Evolutionary conservation across 2,888 invertebrate species (phyloP).

Genomic region (Tipula vernalis): DNA sequence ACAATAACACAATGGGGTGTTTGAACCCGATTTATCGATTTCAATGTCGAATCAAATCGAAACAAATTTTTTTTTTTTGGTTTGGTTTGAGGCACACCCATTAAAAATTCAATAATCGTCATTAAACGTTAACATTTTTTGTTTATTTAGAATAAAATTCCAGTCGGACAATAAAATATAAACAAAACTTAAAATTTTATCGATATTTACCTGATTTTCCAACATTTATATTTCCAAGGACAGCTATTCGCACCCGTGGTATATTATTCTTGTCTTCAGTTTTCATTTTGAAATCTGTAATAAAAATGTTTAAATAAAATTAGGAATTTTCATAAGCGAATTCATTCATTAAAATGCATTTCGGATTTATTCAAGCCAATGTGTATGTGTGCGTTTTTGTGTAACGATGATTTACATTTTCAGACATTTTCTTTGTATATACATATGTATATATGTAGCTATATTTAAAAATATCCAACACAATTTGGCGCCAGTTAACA

Average conservation of each 20-base stretch:
- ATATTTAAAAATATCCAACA: neutral
- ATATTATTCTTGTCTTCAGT: conserved; percentile 47
- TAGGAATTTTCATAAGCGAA: neutral
- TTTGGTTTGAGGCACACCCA: neutral
- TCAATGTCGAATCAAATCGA: neutral
- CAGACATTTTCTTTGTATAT: neutral
- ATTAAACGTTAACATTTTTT: neutral
- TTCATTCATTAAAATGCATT: neutral
- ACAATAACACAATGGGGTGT: neutral
- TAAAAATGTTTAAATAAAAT: neutral
- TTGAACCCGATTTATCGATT: neutral
- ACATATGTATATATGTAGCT: too few species aligned
- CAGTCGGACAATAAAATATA: neutral
- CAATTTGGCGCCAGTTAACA: neutral
- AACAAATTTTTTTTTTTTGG: neutral
- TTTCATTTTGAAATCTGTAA: conserved; percentile 35
- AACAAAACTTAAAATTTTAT: too few species aligned
- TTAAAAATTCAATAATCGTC: neutral
- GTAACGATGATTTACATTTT: neutral
- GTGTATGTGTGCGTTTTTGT: neutral
- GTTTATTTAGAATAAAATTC: neutral
- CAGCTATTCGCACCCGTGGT: conserved; percentile 58
- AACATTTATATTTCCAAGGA: conserved; percentile 63
- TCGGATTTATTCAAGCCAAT: neutral
- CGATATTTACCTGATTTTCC: conserved; percentile 59